Base-by-base conservation (phyloP, 2,113 vertebrate genomes). In the Pyrgilauda ruficollis region DNA sequence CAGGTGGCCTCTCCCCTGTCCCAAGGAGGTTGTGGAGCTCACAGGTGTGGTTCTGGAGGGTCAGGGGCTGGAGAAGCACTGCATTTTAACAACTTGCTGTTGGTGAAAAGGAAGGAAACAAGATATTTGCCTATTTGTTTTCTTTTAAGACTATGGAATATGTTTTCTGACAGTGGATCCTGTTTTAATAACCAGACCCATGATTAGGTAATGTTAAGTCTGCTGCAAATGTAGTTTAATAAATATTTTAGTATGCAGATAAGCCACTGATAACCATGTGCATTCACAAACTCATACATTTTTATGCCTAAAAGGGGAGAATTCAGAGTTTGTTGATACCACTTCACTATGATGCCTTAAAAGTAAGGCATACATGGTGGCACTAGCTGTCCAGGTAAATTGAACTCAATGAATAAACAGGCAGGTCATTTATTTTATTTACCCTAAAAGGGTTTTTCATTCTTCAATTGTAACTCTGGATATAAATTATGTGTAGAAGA, bases 361-460 rank as follows among this genome's bases (percentile, higher is more conserved):
- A 84, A 86, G 68, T 63, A 46, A 44, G 33, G 61, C 14, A 2
- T 46, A 52, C 27, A 70, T 91, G 68, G 79, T 93, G 72, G 47
- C 64, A 44, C 11, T 59, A 50, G 47, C 22, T 88, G 61, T 74
- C 83, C 68, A 68, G 72, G 37, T 59, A 88, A 52, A 92, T 33
- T 55, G 39, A 89, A 70, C 68, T 86, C 44, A 41, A 70, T 55
- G 74, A 64, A n/a, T 66, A 87, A 87, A 75, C 75, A 55, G 76
- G 56, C 43, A 81, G 75, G 64, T 90, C 5, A 84, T 95, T 90
- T 49, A 44, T 91, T 95, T 93, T 95, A 77, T 95, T 97, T 96
- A 81, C 44, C 20, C 46, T 81, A 46, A 76, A 66, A 93, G 59
- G 61, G 75, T 67, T 93, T 90, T 90, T 87, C n/a, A 20, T 86